Conservation (phyloP, 2,888 invertebrate genomes). For the Conomelus anceps region DNA sequence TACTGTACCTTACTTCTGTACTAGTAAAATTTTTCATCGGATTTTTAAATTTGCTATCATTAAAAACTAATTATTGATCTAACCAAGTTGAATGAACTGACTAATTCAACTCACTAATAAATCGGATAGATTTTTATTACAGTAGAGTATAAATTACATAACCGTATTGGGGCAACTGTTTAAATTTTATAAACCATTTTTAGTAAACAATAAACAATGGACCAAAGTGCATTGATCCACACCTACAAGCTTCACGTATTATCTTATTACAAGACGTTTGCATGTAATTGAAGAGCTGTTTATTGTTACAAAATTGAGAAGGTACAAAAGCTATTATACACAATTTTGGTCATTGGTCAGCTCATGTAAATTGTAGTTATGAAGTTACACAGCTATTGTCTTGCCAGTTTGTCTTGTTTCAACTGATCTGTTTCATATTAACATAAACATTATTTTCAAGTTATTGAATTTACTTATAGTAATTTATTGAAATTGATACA, state of each 20-base stretch:
- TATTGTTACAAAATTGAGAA: neutral
- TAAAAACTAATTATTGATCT: neutral
- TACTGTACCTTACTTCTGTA: too few species aligned
- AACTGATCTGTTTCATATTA: neutral
- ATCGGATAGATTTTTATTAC: neutral
- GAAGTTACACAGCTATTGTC: neutral
- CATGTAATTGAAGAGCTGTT: neutral
- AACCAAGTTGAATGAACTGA: neutral
- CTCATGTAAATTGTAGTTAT: neutral
- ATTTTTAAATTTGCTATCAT: too few species aligned
- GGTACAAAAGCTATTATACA: too few species aligned
- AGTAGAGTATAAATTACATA: neutral
- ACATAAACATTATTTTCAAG: neutral
- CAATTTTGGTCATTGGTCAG: neutral
- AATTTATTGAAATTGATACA: neutral
- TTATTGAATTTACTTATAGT: neutral
- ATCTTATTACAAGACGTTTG: neutral
- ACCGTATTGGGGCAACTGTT: neutral
- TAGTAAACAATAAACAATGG: neutral
- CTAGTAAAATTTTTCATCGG: too few species aligned
- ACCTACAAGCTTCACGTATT: too few species aligned
- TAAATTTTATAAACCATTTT: neutral
- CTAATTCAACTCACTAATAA: neutral
- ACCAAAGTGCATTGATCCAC: neutral
- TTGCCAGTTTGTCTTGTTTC: neutral